Evolutionary conservation across 2,797 vertebrate species (phyloP).

Genomic region (Coilia nasus): DNA sequence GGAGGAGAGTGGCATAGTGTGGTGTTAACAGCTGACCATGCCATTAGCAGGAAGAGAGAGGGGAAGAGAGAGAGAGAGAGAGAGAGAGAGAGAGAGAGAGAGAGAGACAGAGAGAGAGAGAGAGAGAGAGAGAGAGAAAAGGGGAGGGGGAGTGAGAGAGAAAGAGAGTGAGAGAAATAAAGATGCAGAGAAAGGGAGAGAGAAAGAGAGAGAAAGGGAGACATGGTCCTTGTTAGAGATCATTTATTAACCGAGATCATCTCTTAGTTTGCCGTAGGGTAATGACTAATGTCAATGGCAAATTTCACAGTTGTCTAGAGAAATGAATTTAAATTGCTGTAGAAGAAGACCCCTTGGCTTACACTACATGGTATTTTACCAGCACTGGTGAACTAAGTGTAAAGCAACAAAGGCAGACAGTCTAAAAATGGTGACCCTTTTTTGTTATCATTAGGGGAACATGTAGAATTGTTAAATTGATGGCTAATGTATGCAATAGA

Average conservation of each 20-base stretch:
- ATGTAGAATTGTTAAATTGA: neutral
- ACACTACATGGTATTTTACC: conserved; percentile 94
- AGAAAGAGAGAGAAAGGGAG: conserved; percentile 34
- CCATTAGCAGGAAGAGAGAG: conserved; percentile 81
- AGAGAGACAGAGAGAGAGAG: conserved; percentile 30
- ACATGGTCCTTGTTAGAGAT: conserved; percentile 91
- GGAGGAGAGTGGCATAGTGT: conserved; percentile 80
- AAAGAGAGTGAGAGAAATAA: conserved; percentile 24
- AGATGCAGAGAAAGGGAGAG: conserved; percentile 49
- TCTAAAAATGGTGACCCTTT: conserved; percentile 92
- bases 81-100: conserved; percentile 49
- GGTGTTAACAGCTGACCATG: conserved; percentile 88
- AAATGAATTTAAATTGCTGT: conserved; percentile 98
- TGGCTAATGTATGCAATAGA: neutral
- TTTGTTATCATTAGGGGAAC: conserved; percentile 63
- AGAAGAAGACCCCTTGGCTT: conserved; percentile 92
- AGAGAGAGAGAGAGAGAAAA: conserved; percentile 1
- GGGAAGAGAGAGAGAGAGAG: conserved; percentile 22
- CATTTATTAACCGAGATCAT: conserved; percentile 99
- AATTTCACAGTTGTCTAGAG: conserved; percentile 99
- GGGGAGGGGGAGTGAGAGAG: neutral
- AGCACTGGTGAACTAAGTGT: conserved; percentile 89
- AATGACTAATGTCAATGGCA: conserved; percentile 99
- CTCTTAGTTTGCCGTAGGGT: conserved; percentile 94
- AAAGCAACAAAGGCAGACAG: conserved; percentile 79